Evolutionary conservation across 1,140 invertebrate species (phyloP).

Genomic region (Neodiprion pinetum): DNA sequence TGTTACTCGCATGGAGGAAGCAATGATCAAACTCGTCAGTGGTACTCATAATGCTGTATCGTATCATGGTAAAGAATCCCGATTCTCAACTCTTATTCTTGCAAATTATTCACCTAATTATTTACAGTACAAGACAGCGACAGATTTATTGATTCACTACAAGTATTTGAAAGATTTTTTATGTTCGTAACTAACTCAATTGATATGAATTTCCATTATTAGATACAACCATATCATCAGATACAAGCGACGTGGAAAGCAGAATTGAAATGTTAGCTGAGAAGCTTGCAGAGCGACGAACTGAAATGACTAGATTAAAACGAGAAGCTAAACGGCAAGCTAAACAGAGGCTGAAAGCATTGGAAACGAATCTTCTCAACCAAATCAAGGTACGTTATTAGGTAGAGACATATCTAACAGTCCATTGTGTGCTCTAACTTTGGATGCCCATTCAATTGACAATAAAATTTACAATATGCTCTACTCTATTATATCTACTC

Average conservation of each 20-base stretch:
- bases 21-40: slow-evolving; percentile 55
- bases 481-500: neutral
- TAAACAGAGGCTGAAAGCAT: slow-evolving; percentile 51
- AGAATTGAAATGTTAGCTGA: slow-evolving; percentile 56
- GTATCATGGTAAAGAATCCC: slow-evolving; percentile 48
- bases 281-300: slow-evolving; percentile 53
- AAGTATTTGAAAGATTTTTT: too few relatives aligned
- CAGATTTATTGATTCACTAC: neutral
- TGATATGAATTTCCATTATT: slow-evolving; percentile 10
- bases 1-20: slow-evolving; percentile 57
- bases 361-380: slow-evolving; percentile 57
- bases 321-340: slow-evolving; percentile 54
- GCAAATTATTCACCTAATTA: neutral
- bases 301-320: slow-evolving; percentile 55
- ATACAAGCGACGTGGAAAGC: slow-evolving; percentile 57
- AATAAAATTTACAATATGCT: neutral
- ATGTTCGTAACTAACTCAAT: too few relatives aligned
- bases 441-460: neutral
- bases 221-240: slow-evolving; percentile 58
- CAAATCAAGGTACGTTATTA: slow-evolving; percentile 52
- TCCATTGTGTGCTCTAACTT: too few relatives aligned
- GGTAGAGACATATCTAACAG: neutral
- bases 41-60: slow-evolving; percentile 52
- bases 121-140: neutral
- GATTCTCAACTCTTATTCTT: neutral